Evolutionary conservation across 2,113 vertebrate genomes (phyloP).

Genomic region (Lynx canadensis): DNA sequence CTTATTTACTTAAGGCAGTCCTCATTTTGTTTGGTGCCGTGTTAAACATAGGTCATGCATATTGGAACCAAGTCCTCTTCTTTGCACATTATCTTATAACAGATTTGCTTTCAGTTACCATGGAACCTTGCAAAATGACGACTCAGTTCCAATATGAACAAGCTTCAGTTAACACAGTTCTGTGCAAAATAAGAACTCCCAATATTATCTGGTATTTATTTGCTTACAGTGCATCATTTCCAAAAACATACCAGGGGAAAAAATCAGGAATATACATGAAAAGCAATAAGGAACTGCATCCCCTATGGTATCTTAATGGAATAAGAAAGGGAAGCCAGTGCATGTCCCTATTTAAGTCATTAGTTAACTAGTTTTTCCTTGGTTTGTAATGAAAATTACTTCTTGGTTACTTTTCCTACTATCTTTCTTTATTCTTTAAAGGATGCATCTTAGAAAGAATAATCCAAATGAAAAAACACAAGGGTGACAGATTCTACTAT

Average conservation of each 20-base stretch:
- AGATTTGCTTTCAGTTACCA: constrained; percentile 35
- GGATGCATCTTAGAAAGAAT: not conserved
- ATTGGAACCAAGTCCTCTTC: not conserved
- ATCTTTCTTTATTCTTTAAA: constrained; percentile 56
- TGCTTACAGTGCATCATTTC: not conserved
- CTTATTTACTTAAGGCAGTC: constrained; percentile 28
- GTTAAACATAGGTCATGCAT: not conserved
- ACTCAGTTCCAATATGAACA: constrained; percentile 1
- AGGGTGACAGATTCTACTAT: not conserved
- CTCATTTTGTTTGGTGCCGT: not conserved
- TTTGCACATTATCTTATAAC: not conserved
- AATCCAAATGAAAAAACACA: not conserved
- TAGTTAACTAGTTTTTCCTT: not conserved
- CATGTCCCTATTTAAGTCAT: not conserved
- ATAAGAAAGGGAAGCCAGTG: not conserved
- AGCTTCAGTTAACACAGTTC: constrained; percentile 13
- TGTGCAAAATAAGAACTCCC: not conserved
- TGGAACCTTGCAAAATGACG: not conserved
- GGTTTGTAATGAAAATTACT: not conserved
- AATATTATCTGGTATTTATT: not conserved
- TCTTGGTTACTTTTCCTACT: not conserved
- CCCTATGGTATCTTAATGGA: not conserved
- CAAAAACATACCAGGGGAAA: not conserved
- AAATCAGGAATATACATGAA: not conserved
- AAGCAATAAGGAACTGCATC: not conserved